Evolutionary conservation across 2,888 invertebrate genomes (phyloP).

Genomic region (Ceramica pisi): DNA sequence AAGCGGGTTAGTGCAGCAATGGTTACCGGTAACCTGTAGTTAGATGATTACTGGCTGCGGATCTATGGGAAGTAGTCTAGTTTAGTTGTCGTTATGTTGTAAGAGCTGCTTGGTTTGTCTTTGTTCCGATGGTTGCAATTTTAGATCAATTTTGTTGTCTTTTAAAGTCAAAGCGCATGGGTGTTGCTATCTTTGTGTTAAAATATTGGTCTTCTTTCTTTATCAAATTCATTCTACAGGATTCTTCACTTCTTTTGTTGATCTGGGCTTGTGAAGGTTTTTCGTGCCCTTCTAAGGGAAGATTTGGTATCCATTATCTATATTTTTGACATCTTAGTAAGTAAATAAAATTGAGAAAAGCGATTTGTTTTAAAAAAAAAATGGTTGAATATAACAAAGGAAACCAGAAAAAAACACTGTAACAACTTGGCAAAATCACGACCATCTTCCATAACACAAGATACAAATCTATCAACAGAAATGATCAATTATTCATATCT

Average conservation of each 20-base stretch:
- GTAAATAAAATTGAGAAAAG: too few relatives aligned
- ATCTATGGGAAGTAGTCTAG: slow-evolving; percentile 13
- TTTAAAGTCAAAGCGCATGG: too few relatives aligned
- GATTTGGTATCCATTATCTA: too few relatives aligned
- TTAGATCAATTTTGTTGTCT: not conserved
- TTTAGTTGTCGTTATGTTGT: not conserved
- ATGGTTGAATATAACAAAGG: not conserved
- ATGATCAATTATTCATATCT: slow-evolving; percentile 24
- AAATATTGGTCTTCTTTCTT: not conserved
- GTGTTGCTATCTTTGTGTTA: too few relatives aligned
- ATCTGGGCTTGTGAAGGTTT: too few relatives aligned
- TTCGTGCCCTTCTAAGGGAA: too few relatives aligned
- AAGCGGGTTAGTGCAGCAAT: slow-evolving; percentile 48
- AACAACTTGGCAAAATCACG: not conserved
- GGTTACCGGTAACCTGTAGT: slow-evolving; percentile 14
- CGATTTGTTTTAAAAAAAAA: too few relatives aligned
- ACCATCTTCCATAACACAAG: not conserved
- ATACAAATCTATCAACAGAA: slow-evolving; percentile 12
- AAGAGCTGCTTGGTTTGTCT: too few relatives aligned
- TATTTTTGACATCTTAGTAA: too few relatives aligned
- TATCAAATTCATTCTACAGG: not conserved
- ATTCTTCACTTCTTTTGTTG: too few relatives aligned
- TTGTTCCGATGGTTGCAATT: not conserved
- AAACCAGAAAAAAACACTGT: not conserved
- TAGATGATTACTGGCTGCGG: slow-evolving; percentile 24